Percentiles rank a stretch among this genome's conserved stretches.
Conservation (phyloP, 2,797 vertebrate genomes). For the Pipistrellus kuhlii region DNA sequence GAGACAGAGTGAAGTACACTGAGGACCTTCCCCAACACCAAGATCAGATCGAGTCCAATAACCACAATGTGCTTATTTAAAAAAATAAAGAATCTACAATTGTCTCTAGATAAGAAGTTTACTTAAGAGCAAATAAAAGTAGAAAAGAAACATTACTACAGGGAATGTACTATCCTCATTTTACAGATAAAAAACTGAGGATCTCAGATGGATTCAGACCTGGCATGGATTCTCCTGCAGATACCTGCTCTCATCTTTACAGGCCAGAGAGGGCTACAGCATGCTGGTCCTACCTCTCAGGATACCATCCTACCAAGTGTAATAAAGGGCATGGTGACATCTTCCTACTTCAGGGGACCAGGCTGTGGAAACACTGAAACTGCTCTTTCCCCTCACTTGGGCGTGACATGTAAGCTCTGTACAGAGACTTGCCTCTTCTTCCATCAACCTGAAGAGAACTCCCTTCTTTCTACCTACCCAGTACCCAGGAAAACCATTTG, state of each 20-base stretch:
- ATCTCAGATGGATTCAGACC: neutral
- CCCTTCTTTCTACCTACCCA: neutral
- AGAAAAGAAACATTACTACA: constrained; percentile 8
- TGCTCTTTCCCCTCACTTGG: neutral
- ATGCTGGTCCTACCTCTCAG: neutral
- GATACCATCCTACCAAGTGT: neutral
- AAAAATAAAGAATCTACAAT: neutral
- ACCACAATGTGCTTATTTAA: neutral
- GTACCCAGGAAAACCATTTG: neutral
- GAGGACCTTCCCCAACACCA: neutral
- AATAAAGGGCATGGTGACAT: neutral
- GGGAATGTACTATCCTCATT: neutral
- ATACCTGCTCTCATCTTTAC: neutral
- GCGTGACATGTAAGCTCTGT: neutral
- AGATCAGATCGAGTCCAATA: neutral
- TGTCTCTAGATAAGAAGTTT: constrained; percentile 38
- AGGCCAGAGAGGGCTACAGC: neutral
- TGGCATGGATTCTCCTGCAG: neutral
- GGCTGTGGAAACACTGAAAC: neutral
- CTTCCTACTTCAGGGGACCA: neutral
- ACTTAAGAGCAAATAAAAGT: neutral
- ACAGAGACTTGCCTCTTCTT: neutral
- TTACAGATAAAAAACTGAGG: constrained; percentile 23
- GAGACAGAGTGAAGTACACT: neutral
- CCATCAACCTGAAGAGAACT: neutral